Evolutionary conservation across 2,113 vertebrate species (phyloP).

Genomic region (Ctenomys sociabilis): DNA sequence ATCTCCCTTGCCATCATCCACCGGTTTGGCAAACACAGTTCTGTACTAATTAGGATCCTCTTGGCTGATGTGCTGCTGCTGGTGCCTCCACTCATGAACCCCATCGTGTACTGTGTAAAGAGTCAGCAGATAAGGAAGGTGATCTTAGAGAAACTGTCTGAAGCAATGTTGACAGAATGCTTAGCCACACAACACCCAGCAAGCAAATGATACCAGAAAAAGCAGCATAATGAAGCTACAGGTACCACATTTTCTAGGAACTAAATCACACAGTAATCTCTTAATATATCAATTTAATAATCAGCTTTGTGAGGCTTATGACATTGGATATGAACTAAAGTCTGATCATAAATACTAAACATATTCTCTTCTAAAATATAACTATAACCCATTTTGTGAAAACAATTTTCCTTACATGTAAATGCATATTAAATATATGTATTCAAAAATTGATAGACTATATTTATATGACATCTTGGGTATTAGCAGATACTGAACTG

Average conservation of each 20-base stretch:
- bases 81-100: slow-evolving; percentile 67
- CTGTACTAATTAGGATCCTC: not conserved
- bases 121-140: slow-evolving; percentile 55
- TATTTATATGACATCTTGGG: not conserved
- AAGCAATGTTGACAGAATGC: slow-evolving; percentile 5
- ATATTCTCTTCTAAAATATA: not conserved
- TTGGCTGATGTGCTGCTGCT: slow-evolving; percentile 54
- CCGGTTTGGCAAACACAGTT: not conserved
- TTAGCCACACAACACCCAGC: not conserved
- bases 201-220: not conserved
- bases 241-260: not conserved
- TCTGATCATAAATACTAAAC: not conserved
- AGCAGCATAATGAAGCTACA: not conserved
- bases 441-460: not conserved
- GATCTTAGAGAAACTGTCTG: slow-evolving; percentile 55
- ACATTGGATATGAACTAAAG: not conserved
- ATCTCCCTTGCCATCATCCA: slow-evolving; percentile 34
- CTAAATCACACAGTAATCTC: not conserved
- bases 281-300: not conserved
- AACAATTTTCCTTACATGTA: not conserved
- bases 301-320: not conserved
- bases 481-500: not conserved
- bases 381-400: not conserved
- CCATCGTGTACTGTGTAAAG: slow-evolving; percentile 63
- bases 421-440: not conserved